Conservation (phyloP, 2,797 vertebrate genomes). For the Protosalanx chinensis region DNA sequence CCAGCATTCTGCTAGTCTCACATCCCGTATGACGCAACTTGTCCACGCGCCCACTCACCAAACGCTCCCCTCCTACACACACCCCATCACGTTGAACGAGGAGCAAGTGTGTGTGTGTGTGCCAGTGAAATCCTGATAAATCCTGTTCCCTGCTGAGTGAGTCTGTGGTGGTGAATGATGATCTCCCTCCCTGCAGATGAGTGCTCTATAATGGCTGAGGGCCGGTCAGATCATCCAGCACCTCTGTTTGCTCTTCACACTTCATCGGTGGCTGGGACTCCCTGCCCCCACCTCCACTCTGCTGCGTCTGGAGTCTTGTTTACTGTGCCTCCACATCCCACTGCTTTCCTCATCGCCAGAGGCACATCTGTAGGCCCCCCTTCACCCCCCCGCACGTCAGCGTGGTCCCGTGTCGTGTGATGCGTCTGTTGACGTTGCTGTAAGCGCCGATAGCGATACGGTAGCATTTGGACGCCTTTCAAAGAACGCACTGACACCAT, state of each 20-base stretch:
- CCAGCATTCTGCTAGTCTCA: slow-evolving; percentile 60
- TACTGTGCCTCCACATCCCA: background rate
- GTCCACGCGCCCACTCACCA: slow-evolving; percentile 62
- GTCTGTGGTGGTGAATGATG: slow-evolving; percentile 12
- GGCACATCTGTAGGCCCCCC: background rate
- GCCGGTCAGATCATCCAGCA: background rate
- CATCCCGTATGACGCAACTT: slow-evolving; percentile 69
- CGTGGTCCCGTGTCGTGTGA: too few relatives aligned
- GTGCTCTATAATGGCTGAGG: slow-evolving; percentile 14
- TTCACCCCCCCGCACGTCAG: too few relatives aligned
- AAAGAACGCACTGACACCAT: too few relatives aligned
- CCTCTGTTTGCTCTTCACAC: background rate
- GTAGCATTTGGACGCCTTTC: too few relatives aligned
- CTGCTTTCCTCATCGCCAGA: background rate
- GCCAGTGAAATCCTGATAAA: slow-evolving; percentile 18
- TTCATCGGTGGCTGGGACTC: background rate
- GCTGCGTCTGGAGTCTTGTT: background rate
- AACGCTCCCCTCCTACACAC: slow-evolving; percentile 62
- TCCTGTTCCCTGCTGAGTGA: slow-evolving; percentile 16
- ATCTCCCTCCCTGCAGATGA: slow-evolving; percentile 29
- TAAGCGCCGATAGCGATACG: too few relatives aligned
- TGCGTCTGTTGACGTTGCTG: too few relatives aligned
- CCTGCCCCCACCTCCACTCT: background rate
- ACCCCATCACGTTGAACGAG: slow-evolving; percentile 16
- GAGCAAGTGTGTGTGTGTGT: background rate